These are phyloP conservation scores for Dunckerocampus dactyliophorus DNA, from an alignment of 2,113 vertebrate genomes.

Conservation along the genomic window DNA sequence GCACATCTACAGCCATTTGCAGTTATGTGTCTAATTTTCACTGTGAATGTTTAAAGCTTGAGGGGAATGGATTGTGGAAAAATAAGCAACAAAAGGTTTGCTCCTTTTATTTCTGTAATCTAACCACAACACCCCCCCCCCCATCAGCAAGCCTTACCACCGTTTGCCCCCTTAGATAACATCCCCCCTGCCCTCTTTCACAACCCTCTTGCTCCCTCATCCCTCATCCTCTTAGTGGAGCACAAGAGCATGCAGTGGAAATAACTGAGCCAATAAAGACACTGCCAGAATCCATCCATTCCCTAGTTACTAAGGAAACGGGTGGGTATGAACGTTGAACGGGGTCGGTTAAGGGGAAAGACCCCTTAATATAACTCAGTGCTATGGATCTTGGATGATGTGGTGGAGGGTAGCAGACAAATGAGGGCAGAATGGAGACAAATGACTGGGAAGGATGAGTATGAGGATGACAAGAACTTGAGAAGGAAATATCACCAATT, in stretches of 20 bases:
- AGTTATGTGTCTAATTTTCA: constrained; percentile 51
- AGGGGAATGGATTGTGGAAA: constrained; percentile 16
- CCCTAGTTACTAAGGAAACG: constrained; percentile 49
- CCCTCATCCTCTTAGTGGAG: constrained; percentile 69
- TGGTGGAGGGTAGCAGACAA: neutral
- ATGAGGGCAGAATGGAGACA: neutral
- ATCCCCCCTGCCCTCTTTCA: constrained; percentile 22
- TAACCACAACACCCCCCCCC: constrained; percentile 6
- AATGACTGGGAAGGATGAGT: neutral
- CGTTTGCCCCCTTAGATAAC: neutral
- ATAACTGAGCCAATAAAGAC: constrained; percentile 72
- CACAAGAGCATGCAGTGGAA: constrained; percentile 68
- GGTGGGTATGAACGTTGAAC: constrained; percentile 1
- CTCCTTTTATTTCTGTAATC: constrained; percentile 17
- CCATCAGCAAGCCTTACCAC: constrained; percentile 26
- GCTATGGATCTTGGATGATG: neutral
- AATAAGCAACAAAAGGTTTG: neutral
- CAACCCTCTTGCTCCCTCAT: constrained; percentile 40
- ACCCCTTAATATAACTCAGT: neutral
- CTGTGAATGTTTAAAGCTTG: constrained; percentile 19
- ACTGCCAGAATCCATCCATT: constrained; percentile 66
- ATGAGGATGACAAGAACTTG: constrained; percentile 3
- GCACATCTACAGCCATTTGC: constrained; percentile 35
- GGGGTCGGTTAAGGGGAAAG: neutral
- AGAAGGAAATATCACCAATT: constrained; percentile 17